Conservation (phyloP, 2,888 invertebrate genomes). For the Lordiphosa andalusiaca region DNA sequence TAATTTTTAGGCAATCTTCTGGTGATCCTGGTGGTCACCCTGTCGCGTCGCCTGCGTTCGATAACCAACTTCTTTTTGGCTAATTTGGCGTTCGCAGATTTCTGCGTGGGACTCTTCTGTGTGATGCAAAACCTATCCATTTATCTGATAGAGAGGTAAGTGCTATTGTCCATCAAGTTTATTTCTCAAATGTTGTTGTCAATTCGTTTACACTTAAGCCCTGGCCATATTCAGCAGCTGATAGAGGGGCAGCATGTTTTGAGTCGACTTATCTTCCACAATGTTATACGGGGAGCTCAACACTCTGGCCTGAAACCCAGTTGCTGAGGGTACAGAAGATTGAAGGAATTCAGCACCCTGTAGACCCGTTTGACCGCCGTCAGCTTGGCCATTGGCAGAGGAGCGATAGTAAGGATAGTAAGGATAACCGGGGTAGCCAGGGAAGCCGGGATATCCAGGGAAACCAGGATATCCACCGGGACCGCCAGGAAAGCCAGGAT, state of each 20-base stretch:
- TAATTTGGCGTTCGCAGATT: constrained; percentile 93
- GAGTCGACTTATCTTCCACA: constrained; percentile 32
- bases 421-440: constrained; percentile 37
- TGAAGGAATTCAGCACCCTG: constrained; percentile 6
- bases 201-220: not conserved
- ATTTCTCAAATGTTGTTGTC: not conserved
- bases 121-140: constrained; percentile 93
- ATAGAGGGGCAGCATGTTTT: constrained; percentile 47
- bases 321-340: constrained; percentile 24
- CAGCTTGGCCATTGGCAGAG: constrained; percentile 30
- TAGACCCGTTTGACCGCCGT: not conserved
- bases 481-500: constrained; percentile 11
- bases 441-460: constrained; percentile 31
- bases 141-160: constrained; percentile 88
- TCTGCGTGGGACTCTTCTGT: constrained; percentile 95
- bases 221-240: constrained; percentile 55
- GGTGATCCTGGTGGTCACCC: constrained; percentile 91
- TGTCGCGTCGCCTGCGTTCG: constrained; percentile 90
- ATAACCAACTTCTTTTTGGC: constrained; percentile 96
- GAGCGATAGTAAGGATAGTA: constrained; percentile 45
- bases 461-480: constrained; percentile 28
- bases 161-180: constrained; percentile 28
- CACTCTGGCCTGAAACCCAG: constrained; percentile 47
- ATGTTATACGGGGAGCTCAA: constrained; percentile 23
- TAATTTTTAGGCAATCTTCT: constrained; percentile 89